Conservation (phyloP, 2,797 vertebrate genomes). For the Microhierax caerulescens region DNA sequence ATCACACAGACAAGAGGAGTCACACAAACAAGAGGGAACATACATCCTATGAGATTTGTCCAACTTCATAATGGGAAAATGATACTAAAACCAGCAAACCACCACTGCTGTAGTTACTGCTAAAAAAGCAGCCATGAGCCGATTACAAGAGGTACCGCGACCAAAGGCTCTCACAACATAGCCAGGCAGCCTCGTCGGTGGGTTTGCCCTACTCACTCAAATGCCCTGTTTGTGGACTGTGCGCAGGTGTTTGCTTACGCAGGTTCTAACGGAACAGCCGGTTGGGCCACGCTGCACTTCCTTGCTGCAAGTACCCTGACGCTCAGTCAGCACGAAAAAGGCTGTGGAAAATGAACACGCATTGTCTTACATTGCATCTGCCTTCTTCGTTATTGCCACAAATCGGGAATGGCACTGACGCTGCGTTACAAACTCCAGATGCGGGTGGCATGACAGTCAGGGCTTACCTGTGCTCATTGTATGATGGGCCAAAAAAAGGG, state of each 20-base stretch:
- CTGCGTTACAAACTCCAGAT: not conserved
- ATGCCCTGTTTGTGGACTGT: not conserved
- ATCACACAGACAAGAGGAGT: not conserved
- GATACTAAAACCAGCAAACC: not conserved
- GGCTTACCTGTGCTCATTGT: not conserved
- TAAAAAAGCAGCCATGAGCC: not conserved
- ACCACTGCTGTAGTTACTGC: not conserved
- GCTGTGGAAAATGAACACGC: rapidly evolving
- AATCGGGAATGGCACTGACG: not conserved
- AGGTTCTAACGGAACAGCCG: not conserved
- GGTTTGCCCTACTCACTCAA: not conserved
- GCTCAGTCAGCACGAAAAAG: not conserved
- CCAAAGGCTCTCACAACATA: not conserved
- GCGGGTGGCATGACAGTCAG: not conserved
- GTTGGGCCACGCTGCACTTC: not conserved
- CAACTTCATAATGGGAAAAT: not conserved
- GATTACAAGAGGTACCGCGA: not conserved
- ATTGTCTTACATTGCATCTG: not conserved
- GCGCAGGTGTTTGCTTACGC: not conserved
- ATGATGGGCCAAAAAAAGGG: rapidly evolving
- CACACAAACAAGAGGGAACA: not conserved
- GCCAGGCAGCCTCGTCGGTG: not conserved
- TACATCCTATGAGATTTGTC: not conserved
- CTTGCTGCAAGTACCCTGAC: not conserved
- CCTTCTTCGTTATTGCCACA: not conserved